A percentile compares a stretch with the other conserved stretches of the same genome.
Evolutionary conservation across 2,888 invertebrate species (phyloP).

Genomic region (Bellardia bayeri): DNA sequence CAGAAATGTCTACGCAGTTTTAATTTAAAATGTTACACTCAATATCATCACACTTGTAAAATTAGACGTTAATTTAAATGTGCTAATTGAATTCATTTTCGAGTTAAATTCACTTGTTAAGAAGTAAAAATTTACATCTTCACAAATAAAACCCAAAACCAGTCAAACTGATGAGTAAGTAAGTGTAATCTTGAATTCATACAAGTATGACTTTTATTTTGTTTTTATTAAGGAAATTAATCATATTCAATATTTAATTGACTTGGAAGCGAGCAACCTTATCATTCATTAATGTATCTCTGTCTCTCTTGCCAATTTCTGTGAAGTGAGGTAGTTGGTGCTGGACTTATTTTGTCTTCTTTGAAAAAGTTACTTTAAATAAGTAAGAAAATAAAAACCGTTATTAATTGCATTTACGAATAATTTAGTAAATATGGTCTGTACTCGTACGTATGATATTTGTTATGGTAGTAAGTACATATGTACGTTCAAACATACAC

Average conservation of each 20-base stretch:
- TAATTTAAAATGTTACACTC: not conserved
- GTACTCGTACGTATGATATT: not conserved
- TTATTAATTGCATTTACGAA: constrained; percentile 35
- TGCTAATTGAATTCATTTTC: constrained; percentile 32
- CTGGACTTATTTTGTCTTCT: not conserved
- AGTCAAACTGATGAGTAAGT: not conserved
- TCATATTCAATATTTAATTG: constrained; percentile 4
- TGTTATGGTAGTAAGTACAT: not conserved
- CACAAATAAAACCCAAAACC: not conserved
- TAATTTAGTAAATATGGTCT: constrained; percentile 12
- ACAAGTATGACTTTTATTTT: not conserved
- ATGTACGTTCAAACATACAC: not conserved
- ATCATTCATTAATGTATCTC: not conserved
- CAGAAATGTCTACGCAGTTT: not conserved
- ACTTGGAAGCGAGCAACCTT: not conserved
- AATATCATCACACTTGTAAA: not conserved
- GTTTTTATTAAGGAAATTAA: constrained; percentile 13
- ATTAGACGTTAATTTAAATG: not conserved
- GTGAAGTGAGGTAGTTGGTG: not conserved
- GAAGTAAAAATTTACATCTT: not conserved
- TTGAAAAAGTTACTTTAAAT: not conserved
- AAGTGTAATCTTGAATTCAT: not conserved
- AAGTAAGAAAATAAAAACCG: constrained; percentile 34
- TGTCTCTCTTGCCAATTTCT: not conserved
- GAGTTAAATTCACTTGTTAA: not conserved